Conservation (phyloP, 92 coral and sea anemone species). For the Palythoa grandiflora region DNA sequence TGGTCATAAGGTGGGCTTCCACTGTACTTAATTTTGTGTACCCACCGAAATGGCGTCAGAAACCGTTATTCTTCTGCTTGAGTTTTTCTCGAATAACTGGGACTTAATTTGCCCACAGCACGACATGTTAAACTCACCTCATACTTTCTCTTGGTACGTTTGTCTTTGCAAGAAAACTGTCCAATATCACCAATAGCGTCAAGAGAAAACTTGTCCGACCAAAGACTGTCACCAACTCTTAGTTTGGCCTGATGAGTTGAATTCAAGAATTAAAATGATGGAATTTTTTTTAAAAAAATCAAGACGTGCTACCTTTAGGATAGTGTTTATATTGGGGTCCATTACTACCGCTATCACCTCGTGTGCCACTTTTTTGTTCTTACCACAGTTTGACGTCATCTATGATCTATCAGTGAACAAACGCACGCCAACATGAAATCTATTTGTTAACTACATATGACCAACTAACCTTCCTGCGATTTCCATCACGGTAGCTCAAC, state of each 20-base stretch:
- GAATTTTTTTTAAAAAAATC: too few relatives aligned
- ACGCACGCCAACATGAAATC: too few relatives aligned
- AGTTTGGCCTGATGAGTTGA: conserved; percentile 75
- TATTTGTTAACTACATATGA: too few relatives aligned
- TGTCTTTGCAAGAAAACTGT: conserved; percentile 73
- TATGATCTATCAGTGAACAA: too few relatives aligned
- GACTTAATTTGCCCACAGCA: neutral
- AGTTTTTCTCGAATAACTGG: too few relatives aligned
- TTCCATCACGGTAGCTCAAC: conserved; percentile 33
- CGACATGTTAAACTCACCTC: conserved; percentile 65
- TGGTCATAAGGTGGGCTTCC: too few relatives aligned
- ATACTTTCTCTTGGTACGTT: conserved; percentile 71
- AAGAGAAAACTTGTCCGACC: conserved; percentile 91
- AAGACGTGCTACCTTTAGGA: neutral
- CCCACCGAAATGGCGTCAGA: too few relatives aligned
- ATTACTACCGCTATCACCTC: neutral
- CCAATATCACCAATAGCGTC: conserved; percentile 98
- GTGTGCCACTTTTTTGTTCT: too few relatives aligned
- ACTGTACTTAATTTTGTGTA: too few relatives aligned
- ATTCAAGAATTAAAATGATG: neutral
- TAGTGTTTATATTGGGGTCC: neutral
- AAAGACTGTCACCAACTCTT: conserved; percentile 71
- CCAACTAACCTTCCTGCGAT: conserved; percentile 33
- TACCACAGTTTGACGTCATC: too few relatives aligned
- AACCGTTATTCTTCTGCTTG: neutral